Conservation (phyloP, 2,888 invertebrate genomes). For the Caenorhabditis becei region DNA sequence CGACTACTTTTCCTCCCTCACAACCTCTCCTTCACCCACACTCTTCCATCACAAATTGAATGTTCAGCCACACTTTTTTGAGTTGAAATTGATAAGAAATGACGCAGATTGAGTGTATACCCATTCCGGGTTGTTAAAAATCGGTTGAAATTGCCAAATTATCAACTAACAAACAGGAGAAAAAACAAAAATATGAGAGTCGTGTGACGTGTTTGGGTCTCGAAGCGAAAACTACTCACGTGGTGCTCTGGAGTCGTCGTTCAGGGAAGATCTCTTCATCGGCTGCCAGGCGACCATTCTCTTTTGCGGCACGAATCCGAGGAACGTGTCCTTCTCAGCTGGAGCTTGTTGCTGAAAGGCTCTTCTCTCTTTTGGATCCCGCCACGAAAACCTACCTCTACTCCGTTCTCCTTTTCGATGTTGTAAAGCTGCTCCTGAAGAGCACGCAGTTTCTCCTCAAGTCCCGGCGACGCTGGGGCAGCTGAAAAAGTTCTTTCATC, state of each 20-base stretch:
- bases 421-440: constrained; percentile 64
- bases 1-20: constrained; percentile 16
- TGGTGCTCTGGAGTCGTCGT: constrained; percentile 70
- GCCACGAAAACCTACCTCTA: constrained; percentile 13
- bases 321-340: constrained; percentile 29
- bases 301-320: constrained; percentile 68
- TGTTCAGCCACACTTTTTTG: constrained; percentile 42
- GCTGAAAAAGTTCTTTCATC: constrained; percentile 28
- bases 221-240: constrained; percentile 61
- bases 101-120: constrained; percentile 41
- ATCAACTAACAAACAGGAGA: constrained; percentile 1
- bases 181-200: constrained; percentile 6
- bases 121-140: constrained; percentile 36
- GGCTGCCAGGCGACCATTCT: constrained; percentile 80
- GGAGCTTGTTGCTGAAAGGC: constrained; percentile 29
- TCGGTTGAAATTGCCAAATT: constrained; percentile 1
- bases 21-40: not conserved
- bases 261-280: constrained; percentile 72
- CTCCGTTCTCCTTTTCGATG: constrained; percentile 62
- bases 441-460: constrained; percentile 64
- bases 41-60: constrained; percentile 1
- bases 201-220: not conserved
- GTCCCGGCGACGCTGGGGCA: constrained; percentile 59
- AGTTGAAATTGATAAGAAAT: constrained; percentile 20
- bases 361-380: not conserved